Base-by-base conservation (phyloP, 1,140 invertebrate genomes). In the Drosophila kanapiae region DNA sequence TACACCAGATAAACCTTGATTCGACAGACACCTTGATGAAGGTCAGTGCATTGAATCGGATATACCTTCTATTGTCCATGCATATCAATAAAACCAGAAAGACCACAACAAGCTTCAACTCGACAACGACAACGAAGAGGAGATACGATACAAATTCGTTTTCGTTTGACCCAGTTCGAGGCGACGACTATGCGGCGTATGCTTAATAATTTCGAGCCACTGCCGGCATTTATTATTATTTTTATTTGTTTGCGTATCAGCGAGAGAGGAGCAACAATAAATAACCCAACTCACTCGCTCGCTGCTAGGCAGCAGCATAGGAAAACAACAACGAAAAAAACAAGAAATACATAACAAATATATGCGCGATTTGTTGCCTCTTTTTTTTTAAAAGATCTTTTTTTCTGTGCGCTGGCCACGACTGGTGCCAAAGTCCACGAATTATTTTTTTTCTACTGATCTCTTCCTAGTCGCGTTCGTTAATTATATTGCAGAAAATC, bases 191-290 rank as follows among this genome's bases (percentile, higher is more conserved):
- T 77, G 67, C 80, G 71, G 59, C 82, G 80, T 86, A 87, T 87
- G 64, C 83, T 77, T 75, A 60, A 62, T 62, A 62, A 68, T 77
- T 65, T 78, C 75, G 63, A 70, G 51, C 33, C 33, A 51, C 78
- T 82, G 78, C 83, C 83, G 83, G 83, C 83, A 71, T 86, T 86
- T 88, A 67, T 79, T 82, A 74, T 74, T 86, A 65, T 78, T 86
- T 86, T 86, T 88, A 67, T 79, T 87, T 82, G 80, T 86, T 68
- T 78, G 72, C 74, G 54, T 70, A 76, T 63, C 40, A 57, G 48
- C 58, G 38, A 58, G 68, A 40, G 29, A 16, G 23, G 23, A 42
- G 29, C 37, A 71, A 56, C 65, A 71, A 71, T 18, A 57, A 37
- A 54, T 10, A 67, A 37, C 29, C 40, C 45, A 27, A 37, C 56